Evolutionary conservation across 2,888 invertebrate genomes (phyloP), one percentile per base, ranked within the genome.

Genomic region (Mechanitis messenoides): DNA sequence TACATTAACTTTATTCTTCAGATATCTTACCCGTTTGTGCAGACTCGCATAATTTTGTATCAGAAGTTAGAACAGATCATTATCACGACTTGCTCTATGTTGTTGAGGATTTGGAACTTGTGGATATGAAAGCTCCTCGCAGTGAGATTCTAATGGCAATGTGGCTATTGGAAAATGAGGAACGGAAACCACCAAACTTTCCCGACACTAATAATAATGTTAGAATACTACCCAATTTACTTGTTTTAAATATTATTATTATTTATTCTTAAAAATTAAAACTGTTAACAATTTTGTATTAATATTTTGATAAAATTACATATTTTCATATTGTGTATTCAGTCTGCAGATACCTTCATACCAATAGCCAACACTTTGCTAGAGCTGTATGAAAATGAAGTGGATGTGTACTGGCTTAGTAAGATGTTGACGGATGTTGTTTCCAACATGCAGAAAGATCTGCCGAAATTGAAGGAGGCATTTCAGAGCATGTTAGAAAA

Each of bases 371-470:
- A 93, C 63, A 92, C 94, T 0, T 83, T 97, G 0, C 85, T 93
- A 63, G 92, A 94, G 70, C 91, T 95, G 62, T 94, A 94, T 71
- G 93, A 94, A 45, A 92, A 93, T 71, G 94, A 95, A 68, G 92
- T 94, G 0, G 96, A 96, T 72, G 92, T 94, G 0, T 97, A 95
- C 85, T 97, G 96, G 96, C 86, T 97, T 55, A 92, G 95, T 0
- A 94, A 94, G 76, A 93, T 93, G 31, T 93, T 97, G 71, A 94
- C 94, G 62, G 92, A 93, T 63, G 92, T 93, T 56, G 93, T 95
- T 3, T 88, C 91, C 53, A 92, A 91, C 70, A 93, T 94, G 78
- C 91, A 92, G 70, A 90, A 91, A 55, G 94, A 95, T 67, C 83
- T 93, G 33, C 86, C 88, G 0, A 93, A 93, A 68, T 79, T 96